Percentiles rank a stretch among this genome's conserved stretches.
phyloP scores from a whole-genome alignment of 2,888 invertebrate species.

The Trichogramma dendrolimi region DNA sequence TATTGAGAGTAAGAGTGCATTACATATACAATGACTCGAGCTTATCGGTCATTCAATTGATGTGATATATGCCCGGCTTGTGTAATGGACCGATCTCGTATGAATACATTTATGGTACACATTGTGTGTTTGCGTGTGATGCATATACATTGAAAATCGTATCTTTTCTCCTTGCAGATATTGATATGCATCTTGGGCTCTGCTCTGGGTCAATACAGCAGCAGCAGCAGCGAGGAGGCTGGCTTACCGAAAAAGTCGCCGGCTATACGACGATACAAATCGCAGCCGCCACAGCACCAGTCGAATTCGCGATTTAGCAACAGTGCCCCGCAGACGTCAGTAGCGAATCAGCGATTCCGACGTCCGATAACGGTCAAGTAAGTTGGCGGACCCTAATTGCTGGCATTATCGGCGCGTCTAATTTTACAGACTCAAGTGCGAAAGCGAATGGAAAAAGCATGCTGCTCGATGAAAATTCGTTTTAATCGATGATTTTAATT shows the following conservation, averaged over 20 bases:
- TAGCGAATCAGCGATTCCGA: constrained; percentile 36
- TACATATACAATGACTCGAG: background rate
- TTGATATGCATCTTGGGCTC: constrained; percentile 35
- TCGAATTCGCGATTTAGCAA: background rate
- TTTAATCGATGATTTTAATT: too few relatives aligned
- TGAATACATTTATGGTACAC: too few relatives aligned
- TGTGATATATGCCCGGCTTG: background rate
- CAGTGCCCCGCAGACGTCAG: constrained; percentile 31
- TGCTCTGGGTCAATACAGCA: constrained; percentile 35
- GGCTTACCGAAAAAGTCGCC: constrained; percentile 13
- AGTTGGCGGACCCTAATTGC: background rate
- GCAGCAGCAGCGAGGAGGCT: background rate
- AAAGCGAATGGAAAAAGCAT: too few relatives aligned
- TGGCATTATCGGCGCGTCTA: too few relatives aligned
- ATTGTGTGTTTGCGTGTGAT: too few relatives aligned
- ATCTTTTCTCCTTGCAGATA: constrained; percentile 32
- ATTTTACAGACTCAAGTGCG: too few relatives aligned
- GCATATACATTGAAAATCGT: background rate
- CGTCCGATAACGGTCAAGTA: constrained; percentile 43
- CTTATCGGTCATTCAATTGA: background rate
- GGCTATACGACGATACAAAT: constrained; percentile 12
- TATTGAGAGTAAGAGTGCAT: background rate
- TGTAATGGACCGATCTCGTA: background rate
- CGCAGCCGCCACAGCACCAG: background rate
- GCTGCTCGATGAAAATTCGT: too few relatives aligned